Conservation (phyloP, 2,888 invertebrate genomes). For the Noctua fimbriata region DNA sequence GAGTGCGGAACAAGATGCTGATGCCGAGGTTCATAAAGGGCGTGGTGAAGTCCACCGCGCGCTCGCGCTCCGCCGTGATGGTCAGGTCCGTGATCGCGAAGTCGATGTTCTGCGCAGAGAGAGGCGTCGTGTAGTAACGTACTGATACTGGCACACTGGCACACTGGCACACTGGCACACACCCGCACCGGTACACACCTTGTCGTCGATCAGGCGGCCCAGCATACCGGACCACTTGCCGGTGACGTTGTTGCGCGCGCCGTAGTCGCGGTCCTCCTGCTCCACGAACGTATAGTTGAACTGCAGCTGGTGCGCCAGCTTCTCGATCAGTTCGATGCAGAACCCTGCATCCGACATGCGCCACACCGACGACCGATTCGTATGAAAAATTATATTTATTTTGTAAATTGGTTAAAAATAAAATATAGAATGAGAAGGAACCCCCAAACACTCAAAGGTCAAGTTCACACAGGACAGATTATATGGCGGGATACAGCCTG, state of each 20-base stretch:
- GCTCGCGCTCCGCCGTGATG: conserved; percentile 96
- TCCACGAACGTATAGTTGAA: conserved; percentile 96
- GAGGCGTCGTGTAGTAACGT: neutral
- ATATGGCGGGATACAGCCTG: no score
- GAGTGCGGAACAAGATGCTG: conserved; percentile 96
- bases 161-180: neutral
- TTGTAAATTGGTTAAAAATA: no score
- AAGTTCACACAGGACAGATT: no score
- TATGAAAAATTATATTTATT: neutral
- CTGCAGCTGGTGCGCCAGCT: conserved; percentile 92
- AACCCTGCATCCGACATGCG: conserved; percentile 90
- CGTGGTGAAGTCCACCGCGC: conserved; percentile 97
- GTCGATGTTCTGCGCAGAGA: conserved; percentile 93
- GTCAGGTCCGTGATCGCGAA: conserved; percentile 98
- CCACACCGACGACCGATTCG: neutral
- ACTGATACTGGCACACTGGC: neutral
- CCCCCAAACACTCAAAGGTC: no score
- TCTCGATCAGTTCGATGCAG: conserved; percentile 96
- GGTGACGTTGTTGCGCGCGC: conserved; percentile 90
- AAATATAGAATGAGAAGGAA: no score
- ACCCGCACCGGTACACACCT: conserved; percentile 76
- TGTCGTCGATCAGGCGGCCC: conserved; percentile 91
- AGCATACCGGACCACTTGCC: conserved; percentile 94
- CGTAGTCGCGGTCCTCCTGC: conserved; percentile 93
- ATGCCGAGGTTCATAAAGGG: conserved; percentile 99